Evolutionary conservation across 2,113 vertebrate species (phyloP), one percentile per base, ranked within the genome.

Genomic region (Sebastes schlegelii): DNA sequence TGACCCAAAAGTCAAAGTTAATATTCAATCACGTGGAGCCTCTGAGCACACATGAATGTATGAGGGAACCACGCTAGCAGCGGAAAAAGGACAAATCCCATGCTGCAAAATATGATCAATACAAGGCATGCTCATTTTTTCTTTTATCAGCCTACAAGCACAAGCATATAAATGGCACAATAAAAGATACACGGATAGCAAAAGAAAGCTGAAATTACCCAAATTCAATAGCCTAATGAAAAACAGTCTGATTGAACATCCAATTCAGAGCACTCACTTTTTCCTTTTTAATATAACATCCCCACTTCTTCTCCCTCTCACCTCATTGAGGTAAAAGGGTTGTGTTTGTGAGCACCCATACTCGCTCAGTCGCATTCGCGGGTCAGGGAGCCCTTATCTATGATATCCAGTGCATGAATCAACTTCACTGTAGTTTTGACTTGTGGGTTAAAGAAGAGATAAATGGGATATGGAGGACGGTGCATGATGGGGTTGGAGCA

Each of bases 1-100:
- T 83, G 68, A 83, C 62, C 77, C 57, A 51, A 60, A 64, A 79
- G 76, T 70, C 79, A 79, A 72, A 79, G 54, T 82, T 17, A 48
- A 73, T 69, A 45, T 57, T 79, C 17, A 19, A 45, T 61, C 64
- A 66, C 2, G 9, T 64, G 57, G 67, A 77, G 62, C 49, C 45
- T 63, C 46, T 45, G 13, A 71, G 68, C 54, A 61, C 57, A 46
- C 10, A 34, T 13, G 23, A 48, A 77, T 72, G 60, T 58, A 58
- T 1, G 5, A 11, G 17, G 16, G 48, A 55, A 19, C 48, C 43
- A 42, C 17, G 17, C 23, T 21, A 65, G 19, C 14, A 16, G 49
- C 2, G 2, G 14, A 55, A 45, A 62, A 74, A 69, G 13, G 6
- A 65, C 55, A 80, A 40, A 72, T 76, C 61, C 16, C 34, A 21